Evolutionary conservation across 2,888 invertebrate genomes (phyloP), one percentile per base, ranked within the genome.

Genomic region (Salpingus planirostris): DNA sequence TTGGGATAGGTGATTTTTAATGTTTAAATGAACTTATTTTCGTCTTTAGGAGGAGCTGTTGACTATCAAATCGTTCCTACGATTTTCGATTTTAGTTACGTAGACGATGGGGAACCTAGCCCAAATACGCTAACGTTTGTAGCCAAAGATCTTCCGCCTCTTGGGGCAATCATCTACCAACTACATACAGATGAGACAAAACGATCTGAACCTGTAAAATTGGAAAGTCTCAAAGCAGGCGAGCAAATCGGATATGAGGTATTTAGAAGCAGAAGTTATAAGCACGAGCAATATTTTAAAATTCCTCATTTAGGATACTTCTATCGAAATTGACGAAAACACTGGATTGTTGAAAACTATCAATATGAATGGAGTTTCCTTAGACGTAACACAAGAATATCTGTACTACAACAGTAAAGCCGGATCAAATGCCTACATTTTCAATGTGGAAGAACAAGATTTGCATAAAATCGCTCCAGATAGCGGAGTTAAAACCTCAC

Each of bases 391-490:
- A 7, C 84, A 86, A 54, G 69, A 77, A 4, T 80, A 85, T 50
- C 67, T 73, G 21, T 90, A 77, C 54, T 92, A 91, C 50, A 64
- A 70, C 7, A 82, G 76, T 0, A 71, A 71, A 21, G 57, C 57
- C 3, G 87, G 87, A 0, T 92, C 93, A 0, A 96, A 96, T 0
- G 96, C 96, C 0, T 97, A 97, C 52, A 82, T 93, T 15, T 87
- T 89, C 60, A n/a, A n/a, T n/a, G 67, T 85, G 22, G 85, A 86
- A 18, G 18, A 18, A 5, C 18, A 6, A 6, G 18, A 18, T 5
- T 44, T 64, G 1, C 45, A 53, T 2, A 42, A 54, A 12, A 49
- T 11, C 13, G 29, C 29, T n/a, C 12, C 27, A 2, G 40, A 18
- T 18, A 18, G n/a, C n/a, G n/a, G 27, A 10, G 24, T 27, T 3